Conservation (phyloP, 2,888 invertebrate species). For the Rhamnusium bicolor region DNA sequence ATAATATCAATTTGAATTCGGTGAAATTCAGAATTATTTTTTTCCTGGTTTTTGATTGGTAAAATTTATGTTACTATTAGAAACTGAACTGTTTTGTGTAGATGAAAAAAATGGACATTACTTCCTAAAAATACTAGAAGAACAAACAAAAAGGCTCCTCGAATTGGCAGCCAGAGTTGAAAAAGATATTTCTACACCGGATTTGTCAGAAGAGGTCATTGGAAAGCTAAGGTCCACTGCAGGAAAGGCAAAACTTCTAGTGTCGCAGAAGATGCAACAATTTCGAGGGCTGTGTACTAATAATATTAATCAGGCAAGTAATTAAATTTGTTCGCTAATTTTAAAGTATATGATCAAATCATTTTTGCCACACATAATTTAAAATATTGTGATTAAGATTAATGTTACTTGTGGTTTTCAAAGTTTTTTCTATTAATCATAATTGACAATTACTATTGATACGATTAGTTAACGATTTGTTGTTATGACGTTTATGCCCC, state of each 20-base stretch:
- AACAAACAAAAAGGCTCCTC: slow-evolving; percentile 81
- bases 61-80: too few relatives aligned
- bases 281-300: slow-evolving; percentile 82
- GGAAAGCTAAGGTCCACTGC: slow-evolving; percentile 90
- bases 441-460: too few relatives aligned
- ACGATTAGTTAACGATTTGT: too few relatives aligned
- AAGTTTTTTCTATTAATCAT: too few relatives aligned
- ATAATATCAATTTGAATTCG: too few relatives aligned
- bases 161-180: slow-evolving; percentile 80
- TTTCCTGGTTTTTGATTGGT: too few relatives aligned
- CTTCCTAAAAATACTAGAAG: slow-evolving; percentile 83
- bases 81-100: slow-evolving; percentile 45
- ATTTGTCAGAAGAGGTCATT: slow-evolving; percentile 83
- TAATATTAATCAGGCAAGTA: slow-evolving; percentile 67
- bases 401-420: too few relatives aligned
- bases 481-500: too few relatives aligned
- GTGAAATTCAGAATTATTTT: too few relatives aligned
- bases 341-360: too few relatives aligned
- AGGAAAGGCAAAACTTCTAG: slow-evolving; percentile 91
- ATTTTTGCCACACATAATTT: too few relatives aligned
- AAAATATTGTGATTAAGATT: too few relatives aligned
- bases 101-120: slow-evolving; percentile 83
- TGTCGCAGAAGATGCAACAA: slow-evolving; percentile 95
- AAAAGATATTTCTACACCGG: slow-evolving; percentile 77
- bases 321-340: not conserved